These are phyloP conservation scores for Planiliza haematocheilus DNA, from an alignment of 2,113 vertebrate genomes.

Conservation along the genomic window DNA sequence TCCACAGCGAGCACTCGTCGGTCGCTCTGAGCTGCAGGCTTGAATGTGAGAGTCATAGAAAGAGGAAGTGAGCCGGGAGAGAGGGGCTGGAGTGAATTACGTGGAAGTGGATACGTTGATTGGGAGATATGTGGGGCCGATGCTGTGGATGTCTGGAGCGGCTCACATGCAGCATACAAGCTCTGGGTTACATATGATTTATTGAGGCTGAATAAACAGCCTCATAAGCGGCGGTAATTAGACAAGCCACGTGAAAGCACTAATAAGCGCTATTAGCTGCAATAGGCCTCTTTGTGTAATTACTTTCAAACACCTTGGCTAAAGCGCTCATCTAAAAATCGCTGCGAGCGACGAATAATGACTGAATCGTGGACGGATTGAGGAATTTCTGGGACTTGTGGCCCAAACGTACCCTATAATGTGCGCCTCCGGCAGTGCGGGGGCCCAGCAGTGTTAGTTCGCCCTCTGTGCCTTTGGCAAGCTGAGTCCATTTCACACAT, in stretches of 20 bases:
- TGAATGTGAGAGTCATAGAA: constrained; percentile 23
- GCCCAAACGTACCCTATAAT: constrained; percentile 28
- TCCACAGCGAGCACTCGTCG: constrained; percentile 18
- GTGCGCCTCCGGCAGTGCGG: constrained; percentile 45
- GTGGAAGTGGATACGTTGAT: constrained; percentile 20
- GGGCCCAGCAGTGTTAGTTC: constrained; percentile 30
- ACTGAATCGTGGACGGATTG: constrained; percentile 21
- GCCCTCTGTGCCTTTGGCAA: constrained; percentile 60
- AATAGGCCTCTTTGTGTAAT: constrained; percentile 25
- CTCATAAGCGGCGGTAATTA: constrained; percentile 46
- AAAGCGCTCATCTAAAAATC: constrained; percentile 6
- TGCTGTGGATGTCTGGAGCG: constrained; percentile 25
- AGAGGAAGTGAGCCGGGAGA: constrained; percentile 35
- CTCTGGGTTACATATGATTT: constrained; percentile 30
- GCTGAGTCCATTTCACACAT: constrained; percentile 44
- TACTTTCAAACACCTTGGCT: constrained; percentile 39
- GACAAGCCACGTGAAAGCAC: constrained; percentile 11
- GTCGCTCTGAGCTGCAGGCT: constrained; percentile 32
- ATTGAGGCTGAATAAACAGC: constrained; percentile 44
- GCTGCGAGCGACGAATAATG: constrained; percentile 24
- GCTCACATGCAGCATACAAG: constrained; percentile 4
- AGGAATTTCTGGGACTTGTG: constrained; percentile 24
- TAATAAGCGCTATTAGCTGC: constrained; percentile 20
- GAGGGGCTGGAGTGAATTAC: constrained; percentile 21
- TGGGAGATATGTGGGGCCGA: constrained; percentile 13